These are phyloP conservation scores for Saccostrea cuccullata DNA, from an alignment of 1,140 invertebrate species.

Conservation along the genomic window DNA sequence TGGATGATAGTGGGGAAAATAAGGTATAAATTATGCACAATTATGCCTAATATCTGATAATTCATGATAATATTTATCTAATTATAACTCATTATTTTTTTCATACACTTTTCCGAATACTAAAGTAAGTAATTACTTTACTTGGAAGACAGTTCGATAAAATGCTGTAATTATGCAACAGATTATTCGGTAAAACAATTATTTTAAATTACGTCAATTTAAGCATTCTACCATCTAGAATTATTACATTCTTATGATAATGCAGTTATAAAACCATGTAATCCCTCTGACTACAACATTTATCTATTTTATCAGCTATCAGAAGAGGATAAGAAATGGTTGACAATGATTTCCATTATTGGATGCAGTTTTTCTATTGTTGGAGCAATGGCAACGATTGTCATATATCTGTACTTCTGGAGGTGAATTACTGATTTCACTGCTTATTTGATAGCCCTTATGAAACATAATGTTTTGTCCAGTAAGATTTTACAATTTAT, in stretches of 20 bases:
- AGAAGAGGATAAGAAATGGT: not conserved
- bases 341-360: conserved; percentile 35
- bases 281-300: not conserved
- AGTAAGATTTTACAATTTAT: not conserved
- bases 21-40: not conserved
- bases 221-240: no score
- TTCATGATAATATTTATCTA: no score
- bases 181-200: no score
- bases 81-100: no score
- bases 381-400: conserved; percentile 33
- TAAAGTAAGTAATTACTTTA: no score
- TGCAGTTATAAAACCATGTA: not conserved
- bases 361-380: conserved; percentile 44
- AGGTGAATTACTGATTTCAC: not conserved
- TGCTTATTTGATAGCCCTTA: not conserved
- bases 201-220: no score
- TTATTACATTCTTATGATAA: no score
- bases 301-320: not conserved
- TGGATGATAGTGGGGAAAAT: not conserved
- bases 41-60: no score
- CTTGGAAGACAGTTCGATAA: no score
- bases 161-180: no score
- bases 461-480: not conserved
- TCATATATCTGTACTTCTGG: conserved; percentile 44
- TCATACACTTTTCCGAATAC: no score